These are phyloP conservation scores for Eucera pruinosa DNA, from an alignment of 2,888 invertebrate species.

Conservation along the genomic window DNA sequence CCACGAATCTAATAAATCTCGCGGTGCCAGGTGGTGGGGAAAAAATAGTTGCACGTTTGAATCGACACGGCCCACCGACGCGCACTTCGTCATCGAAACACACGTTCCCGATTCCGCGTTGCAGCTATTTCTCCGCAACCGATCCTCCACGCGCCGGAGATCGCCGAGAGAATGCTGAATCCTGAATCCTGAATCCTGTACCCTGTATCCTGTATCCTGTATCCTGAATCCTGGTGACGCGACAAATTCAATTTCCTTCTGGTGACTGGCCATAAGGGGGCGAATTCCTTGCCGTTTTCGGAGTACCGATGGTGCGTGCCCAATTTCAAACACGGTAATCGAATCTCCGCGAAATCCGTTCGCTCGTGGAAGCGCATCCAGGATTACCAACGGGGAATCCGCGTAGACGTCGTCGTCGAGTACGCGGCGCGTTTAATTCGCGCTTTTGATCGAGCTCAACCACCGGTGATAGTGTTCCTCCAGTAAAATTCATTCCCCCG, in stretches of 20 bases:
- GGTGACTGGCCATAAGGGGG: conserved; percentile 32
- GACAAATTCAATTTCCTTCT: conserved; percentile 64
- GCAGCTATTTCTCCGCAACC: conserved; percentile 4
- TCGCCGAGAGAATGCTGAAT: no score
- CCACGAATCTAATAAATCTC: conserved; percentile 34
- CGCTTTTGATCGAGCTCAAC: conserved; percentile 22
- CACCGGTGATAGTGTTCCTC: conserved; percentile 5
- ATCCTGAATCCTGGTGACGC: conserved; percentile 46
- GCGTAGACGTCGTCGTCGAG: conserved; percentile 3
- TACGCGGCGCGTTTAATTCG: conserved; percentile 3
- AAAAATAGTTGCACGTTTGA: background rate
- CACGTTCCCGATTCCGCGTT: background rate
- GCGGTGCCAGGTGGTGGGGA: background rate
- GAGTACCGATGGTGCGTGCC: conserved; percentile 31
- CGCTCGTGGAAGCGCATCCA: background rate
- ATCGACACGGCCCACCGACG: conserved; percentile 2
- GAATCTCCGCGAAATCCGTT: conserved; percentile 51
- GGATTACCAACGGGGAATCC: background rate
- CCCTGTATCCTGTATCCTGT: no score
- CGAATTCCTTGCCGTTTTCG: conserved; percentile 31
- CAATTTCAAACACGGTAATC: conserved; percentile 43
- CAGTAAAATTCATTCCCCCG: background rate
- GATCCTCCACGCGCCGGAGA: conserved; percentile 18
- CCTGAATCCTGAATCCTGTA: no score
- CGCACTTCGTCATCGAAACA: conserved; percentile 46